phyloP scores from a whole-genome alignment of 2,888 invertebrate genomes.

The Leptopilina myrica region DNA sequence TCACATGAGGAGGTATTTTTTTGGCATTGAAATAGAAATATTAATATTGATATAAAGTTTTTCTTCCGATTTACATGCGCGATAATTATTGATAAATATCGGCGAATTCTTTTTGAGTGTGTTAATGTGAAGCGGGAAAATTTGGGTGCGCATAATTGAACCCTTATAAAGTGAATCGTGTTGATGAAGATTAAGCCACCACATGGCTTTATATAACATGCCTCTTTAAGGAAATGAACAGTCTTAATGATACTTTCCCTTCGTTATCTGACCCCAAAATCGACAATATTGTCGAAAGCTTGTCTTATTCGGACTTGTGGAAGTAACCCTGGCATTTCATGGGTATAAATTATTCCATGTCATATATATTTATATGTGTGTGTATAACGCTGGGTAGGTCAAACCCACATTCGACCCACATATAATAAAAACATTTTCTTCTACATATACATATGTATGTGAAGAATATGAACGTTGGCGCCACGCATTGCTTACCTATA shows the following conservation, averaged over 20 bases:
- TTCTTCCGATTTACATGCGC: not conserved
- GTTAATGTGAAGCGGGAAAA: not conserved
- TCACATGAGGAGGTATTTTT: not conserved
- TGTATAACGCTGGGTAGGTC: constrained; percentile 2
- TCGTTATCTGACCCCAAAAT: constrained; percentile 18
- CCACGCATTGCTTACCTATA: not conserved
- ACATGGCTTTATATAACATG: constrained; percentile 1
- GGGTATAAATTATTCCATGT: constrained; percentile 19
- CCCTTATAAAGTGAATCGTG: not conserved
- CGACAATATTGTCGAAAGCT: not conserved
- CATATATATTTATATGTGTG: not conserved
- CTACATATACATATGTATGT: too few relatives aligned
- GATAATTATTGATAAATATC: not conserved
- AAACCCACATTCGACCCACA: constrained; percentile 24
- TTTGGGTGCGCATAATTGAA: not conserved
- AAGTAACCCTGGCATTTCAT: constrained; percentile 1
- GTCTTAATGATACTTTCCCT: constrained; percentile 2
- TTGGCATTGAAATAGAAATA: too few relatives aligned
- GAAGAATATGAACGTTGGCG: not conserved
- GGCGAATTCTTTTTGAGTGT: too few relatives aligned
- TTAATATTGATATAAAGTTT: not conserved
- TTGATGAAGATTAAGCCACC: constrained; percentile 15
- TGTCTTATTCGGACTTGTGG: constrained; percentile 8
- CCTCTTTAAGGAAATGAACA: not conserved
- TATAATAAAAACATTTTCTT: constrained; percentile 11